Conservation (phyloP, 2,113 vertebrate species). For the Brevimyrus niger region DNA sequence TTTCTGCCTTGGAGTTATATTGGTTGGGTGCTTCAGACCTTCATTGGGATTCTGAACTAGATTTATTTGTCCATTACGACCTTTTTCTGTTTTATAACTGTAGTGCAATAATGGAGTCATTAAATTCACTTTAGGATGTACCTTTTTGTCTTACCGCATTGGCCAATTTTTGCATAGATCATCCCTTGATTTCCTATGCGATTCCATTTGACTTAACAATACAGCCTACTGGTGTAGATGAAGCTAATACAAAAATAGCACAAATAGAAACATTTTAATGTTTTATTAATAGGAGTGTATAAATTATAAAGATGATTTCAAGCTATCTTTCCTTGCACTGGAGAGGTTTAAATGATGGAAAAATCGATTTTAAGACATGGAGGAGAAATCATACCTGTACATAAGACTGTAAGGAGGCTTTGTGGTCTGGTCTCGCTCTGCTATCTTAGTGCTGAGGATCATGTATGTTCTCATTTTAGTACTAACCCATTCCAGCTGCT, state of each 20-base stretch:
- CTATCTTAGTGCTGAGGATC: background rate
- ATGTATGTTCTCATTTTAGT: background rate
- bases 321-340: background rate
- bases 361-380: background rate
- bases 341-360: background rate
- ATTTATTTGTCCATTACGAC: background rate
- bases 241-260: background rate
- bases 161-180: background rate
- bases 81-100: background rate
- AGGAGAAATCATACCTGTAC: background rate
- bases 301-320: background rate
- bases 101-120: background rate
- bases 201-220: background rate
- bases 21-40: background rate
- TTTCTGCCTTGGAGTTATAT: background rate
- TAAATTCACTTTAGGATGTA: background rate
- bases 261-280: background rate
- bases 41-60: background rate
- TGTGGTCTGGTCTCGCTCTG: background rate
- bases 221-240: background rate
- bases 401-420: background rate
- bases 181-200: background rate
- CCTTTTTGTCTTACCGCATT: background rate
- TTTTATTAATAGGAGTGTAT: background rate
- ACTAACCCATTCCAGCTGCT: background rate